Base-by-base conservation (phyloP, 37 sponge, comb jelly and placozoan genomes). In the Ianthella basta region DNA sequence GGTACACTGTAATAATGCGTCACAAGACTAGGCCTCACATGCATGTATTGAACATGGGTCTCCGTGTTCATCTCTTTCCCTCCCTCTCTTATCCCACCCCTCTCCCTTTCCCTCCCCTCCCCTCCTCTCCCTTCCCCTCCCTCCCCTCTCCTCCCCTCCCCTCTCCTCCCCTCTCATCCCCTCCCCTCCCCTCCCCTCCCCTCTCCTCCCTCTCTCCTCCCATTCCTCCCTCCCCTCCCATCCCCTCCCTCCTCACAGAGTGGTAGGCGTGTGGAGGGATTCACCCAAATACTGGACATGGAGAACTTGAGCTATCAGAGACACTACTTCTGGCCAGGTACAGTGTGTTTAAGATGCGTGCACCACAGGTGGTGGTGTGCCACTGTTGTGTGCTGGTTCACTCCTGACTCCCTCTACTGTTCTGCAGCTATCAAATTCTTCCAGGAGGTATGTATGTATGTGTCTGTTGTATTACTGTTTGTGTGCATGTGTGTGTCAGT, bases 241-340 rank as follows among this genome's bases (percentile, higher is more conserved):
- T 35, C 83, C 25, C 20, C 50, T 55, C 20, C 18, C 3, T 50
- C 41, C 35, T 40, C 56, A 50, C 61, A 91, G 92, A 66, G 41
- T n/a, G 92, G 91, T 0, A 63, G 81, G 57, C 32, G 27, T 6
- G 78, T 91, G 10, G 91, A 92, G 59, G 73, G 85, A 12, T 12
- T 83, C 53, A 85, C 86, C 12, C 14, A 72, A 73, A 72, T 93
- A 0, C 30, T 82, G 25, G 86, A 93, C 78, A 60, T 89, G 85
- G 94, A 93, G 60, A 77, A 85, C 60, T 85, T 93, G 20, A 81
- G 82, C 56, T 80, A 87, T 38, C 78, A 93, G 83, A 80, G 82
- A 56, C 90, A 93, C 66, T 93, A 84, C 75, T 84, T 89, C 85
- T 92, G 93, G 93, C 93, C 93, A 55, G 81, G 89, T 56, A 86